These are phyloP conservation scores for Peromyscus maniculatus DNA, from an alignment of 2,113 vertebrate species.

Conservation along the genomic window DNA sequence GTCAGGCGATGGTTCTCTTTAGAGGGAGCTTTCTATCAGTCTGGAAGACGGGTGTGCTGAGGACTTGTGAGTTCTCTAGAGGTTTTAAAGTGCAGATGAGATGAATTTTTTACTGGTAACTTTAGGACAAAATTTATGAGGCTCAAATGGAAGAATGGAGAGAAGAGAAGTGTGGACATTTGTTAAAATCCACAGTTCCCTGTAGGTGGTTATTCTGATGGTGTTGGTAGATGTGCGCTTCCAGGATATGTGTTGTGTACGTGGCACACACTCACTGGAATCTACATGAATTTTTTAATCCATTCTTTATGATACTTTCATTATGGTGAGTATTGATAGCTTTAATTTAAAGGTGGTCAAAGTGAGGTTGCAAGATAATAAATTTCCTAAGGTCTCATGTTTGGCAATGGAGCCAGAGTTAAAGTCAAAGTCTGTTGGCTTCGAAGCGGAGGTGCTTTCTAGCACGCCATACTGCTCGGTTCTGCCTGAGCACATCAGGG, in stretches of 20 bases:
- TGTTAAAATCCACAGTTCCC: not conserved
- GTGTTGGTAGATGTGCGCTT: not conserved
- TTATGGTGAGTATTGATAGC: not conserved
- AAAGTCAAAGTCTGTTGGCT: slow-evolving; percentile 4
- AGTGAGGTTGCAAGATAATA: slow-evolving; percentile 19
- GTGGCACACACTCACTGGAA: not conserved
- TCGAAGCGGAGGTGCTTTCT: not conserved
- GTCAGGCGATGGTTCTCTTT: not conserved
- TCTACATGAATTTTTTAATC: not conserved
- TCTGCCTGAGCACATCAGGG: not conserved
- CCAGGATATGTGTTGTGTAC: not conserved
- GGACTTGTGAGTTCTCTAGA: not conserved
- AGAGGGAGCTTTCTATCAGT: not conserved
- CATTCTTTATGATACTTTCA: not conserved
- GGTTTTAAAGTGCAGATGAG: slow-evolving; percentile 8
- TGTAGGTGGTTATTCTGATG: not conserved
- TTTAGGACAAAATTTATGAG: slow-evolving; percentile 33
- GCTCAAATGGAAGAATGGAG: not conserved
- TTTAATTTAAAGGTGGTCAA: slow-evolving; percentile 28
- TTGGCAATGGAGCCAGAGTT: slow-evolving; percentile 35
- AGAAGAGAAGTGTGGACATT: not conserved
- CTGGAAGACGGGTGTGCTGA: not conserved
- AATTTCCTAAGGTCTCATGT: slow-evolving; percentile 7
- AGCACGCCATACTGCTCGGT: not conserved
- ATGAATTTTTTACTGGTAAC: slow-evolving; percentile 21